Evolutionary conservation across 2,888 invertebrate species (phyloP), one percentile per base, ranked within the genome.

Genomic region (Antheraea assamensis): DNA sequence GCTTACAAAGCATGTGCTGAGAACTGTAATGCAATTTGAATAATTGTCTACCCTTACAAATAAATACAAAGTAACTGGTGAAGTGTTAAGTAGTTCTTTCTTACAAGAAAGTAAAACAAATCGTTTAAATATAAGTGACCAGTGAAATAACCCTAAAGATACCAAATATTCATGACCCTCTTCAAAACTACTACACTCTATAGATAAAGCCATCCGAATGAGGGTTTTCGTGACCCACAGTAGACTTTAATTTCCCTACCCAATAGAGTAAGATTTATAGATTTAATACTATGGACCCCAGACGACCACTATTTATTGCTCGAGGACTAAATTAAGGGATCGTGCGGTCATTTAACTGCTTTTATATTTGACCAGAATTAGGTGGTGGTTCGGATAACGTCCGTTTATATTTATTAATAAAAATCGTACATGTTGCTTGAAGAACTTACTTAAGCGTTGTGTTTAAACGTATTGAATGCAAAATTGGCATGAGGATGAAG

Each of bases 231-330:
- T 82, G 82, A 83, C 78, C 80, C 77, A 74, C 74, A 80, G 78
- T 81, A 81, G 79, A 85, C 81, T 82, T 84, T 86, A 86, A 86
- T 87, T 87, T 83, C 81, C 81, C 78, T 74, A 74, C 75, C 82
- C 82, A 80, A 81, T 80, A 80, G 82, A 80, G 79, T 77, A 83
- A 90, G 90, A 93, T 93, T 92, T 92, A 93, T 91, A 83, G 91
- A 85, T 89, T 89, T 92, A 93, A 92, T 93, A 92, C 91, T 89
- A 86, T 85, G 84, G 74, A 75, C 74, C 82, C 79, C 82, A 78
- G 77, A 76, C 78, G 78, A 83, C 89, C 84, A 90, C 92, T 90
- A 90, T 90, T 89, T 87, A 86, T 82, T 70, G 31, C 19, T 68
- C 71, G 70, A 76, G 73, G 77, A 78, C 81, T 82, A 80, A 78